Percentiles rank a stretch among this genome's conserved stretches.
Conservation (phyloP, 2,888 invertebrate species). For the Ophioninae sp. region DNA sequence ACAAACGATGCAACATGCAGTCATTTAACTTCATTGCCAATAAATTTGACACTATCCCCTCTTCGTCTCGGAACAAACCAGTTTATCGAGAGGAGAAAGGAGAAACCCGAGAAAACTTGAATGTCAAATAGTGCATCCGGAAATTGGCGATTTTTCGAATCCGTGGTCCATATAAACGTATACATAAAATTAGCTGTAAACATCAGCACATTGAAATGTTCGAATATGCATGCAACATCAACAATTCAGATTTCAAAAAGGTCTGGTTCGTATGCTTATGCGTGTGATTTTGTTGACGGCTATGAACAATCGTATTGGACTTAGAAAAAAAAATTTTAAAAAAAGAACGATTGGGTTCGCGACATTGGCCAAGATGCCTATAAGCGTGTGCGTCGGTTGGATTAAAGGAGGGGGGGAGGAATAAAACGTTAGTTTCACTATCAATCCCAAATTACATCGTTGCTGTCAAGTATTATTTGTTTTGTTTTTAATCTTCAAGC, state of each 20-base stretch:
- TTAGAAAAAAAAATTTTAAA: not conserved
- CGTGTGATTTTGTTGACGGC: conserved; percentile 27
- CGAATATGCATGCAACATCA: conserved; percentile 54
- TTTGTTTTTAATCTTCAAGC: conserved; percentile 15
- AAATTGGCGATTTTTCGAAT: not conserved
- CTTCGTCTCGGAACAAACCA: not conserved
- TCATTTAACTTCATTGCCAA: conserved; percentile 46
- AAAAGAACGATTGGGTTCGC: conserved; percentile 16
- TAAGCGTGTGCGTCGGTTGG: conserved; percentile 57
- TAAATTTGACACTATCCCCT: conserved; percentile 15
- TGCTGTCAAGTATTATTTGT: conserved; percentile 52
- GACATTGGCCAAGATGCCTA: conserved; percentile 56
- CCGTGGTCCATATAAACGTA: conserved; percentile 2
- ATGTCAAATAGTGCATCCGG: not conserved
- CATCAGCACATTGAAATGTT: conserved; percentile 40
- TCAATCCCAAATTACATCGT: conserved; percentile 49
- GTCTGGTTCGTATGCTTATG: not conserved
- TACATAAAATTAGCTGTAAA: conserved; percentile 18
- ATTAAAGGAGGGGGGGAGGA: conserved; percentile 36
- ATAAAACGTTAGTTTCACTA: conserved; percentile 47
- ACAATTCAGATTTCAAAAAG: conserved; percentile 31
- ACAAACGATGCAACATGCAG: conserved; percentile 56
- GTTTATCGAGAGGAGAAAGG: not conserved
- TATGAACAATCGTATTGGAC: conserved; percentile 23
- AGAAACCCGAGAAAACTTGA: conserved; percentile 20